Percentiles rank a stretch among this genome's conserved stretches.
Evolutionary conservation across 2,888 invertebrate species (phyloP).

Genomic region (Polylopha cassiicola): DNA sequence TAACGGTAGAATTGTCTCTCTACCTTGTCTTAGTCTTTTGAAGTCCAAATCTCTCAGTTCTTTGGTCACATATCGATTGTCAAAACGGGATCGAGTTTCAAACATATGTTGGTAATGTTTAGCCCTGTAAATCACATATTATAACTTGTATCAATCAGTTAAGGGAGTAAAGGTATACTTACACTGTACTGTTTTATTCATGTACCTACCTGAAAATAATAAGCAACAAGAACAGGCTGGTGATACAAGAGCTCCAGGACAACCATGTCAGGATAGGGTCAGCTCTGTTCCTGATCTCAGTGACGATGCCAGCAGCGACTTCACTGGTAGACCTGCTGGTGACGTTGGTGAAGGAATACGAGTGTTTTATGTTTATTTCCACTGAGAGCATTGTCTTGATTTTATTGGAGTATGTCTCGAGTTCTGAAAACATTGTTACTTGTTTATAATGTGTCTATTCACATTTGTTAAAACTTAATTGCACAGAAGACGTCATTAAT

Average conservation of each 20-base stretch:
- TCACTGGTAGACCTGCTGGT: constrained; percentile 47
- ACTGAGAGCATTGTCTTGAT: constrained; percentile 43
- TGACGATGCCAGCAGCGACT: constrained; percentile 78
- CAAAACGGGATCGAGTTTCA: constrained; percentile 81
- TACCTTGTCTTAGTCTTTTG: constrained; percentile 74
- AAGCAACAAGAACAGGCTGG: constrained; percentile 79
- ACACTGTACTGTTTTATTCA: neutral
- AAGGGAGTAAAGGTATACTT: neutral
- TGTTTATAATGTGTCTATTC: neutral
- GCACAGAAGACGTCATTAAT: too few species aligned
- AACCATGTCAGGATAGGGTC: constrained; percentile 78
- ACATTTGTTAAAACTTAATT: too few species aligned
- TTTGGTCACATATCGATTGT: constrained; percentile 83
- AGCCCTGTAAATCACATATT: constrained; percentile 75
- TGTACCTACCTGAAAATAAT: constrained; percentile 78
- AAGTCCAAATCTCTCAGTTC: constrained; percentile 81
- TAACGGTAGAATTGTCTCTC: constrained; percentile 82
- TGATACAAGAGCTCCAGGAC: constrained; percentile 79
- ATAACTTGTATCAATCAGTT: too few species aligned
- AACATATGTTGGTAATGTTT: constrained; percentile 84
- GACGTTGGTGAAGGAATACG: constrained; percentile 50
- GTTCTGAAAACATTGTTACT: constrained; percentile 40
- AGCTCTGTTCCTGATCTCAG: constrained; percentile 79
- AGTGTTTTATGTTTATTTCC: constrained; percentile 46
- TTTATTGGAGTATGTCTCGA: constrained; percentile 43